A percentile compares a stretch with the other conserved stretches of the same genome.
Conservation (phyloP, 2,888 invertebrate species). For the Busseola fusca region DNA sequence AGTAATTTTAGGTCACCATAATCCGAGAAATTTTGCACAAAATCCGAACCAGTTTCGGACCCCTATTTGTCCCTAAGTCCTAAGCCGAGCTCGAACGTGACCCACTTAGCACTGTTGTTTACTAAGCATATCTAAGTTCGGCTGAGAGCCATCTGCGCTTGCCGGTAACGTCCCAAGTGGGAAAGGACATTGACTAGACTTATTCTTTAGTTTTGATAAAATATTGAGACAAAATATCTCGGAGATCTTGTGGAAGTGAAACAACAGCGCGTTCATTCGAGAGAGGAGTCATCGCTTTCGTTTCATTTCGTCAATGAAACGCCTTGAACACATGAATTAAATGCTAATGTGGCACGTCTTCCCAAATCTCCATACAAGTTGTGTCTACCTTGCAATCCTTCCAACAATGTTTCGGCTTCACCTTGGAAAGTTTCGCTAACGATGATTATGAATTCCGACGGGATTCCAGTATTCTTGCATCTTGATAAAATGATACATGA, state of each 20-base stretch:
- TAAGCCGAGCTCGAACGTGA: slow-evolving; percentile 22
- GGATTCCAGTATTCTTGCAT: not conserved
- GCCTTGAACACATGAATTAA: slow-evolving; percentile 29
- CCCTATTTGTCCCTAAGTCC: slow-evolving; percentile 18
- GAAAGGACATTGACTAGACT: slow-evolving; percentile 23
- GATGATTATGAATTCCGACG: not conserved
- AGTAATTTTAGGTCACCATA: slow-evolving; percentile 18
- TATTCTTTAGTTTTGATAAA: not conserved
- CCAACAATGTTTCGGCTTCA: not conserved
- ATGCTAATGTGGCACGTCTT: slow-evolving; percentile 19
- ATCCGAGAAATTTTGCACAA: not conserved
- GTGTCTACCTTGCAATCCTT: slow-evolving; percentile 14
- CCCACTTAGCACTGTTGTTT: slow-evolving; percentile 33
- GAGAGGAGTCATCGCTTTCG: slow-evolving; percentile 24
- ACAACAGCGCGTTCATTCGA: not conserved
- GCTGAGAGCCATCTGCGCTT: slow-evolving; percentile 16
- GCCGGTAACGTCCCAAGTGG: slow-evolving; percentile 12
- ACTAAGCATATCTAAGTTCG: slow-evolving; percentile 29
- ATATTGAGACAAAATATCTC: slow-evolving; percentile 4
- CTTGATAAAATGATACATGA: not conserved
- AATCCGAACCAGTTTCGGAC: slow-evolving; percentile 1
- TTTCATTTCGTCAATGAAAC: slow-evolving; percentile 32
- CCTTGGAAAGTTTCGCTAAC: not conserved
- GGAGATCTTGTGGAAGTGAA: slow-evolving; percentile 5
- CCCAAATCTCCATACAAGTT: not conserved